Conservation (phyloP, 2,888 invertebrate species). For the Agonopterix subpropinquella region DNA sequence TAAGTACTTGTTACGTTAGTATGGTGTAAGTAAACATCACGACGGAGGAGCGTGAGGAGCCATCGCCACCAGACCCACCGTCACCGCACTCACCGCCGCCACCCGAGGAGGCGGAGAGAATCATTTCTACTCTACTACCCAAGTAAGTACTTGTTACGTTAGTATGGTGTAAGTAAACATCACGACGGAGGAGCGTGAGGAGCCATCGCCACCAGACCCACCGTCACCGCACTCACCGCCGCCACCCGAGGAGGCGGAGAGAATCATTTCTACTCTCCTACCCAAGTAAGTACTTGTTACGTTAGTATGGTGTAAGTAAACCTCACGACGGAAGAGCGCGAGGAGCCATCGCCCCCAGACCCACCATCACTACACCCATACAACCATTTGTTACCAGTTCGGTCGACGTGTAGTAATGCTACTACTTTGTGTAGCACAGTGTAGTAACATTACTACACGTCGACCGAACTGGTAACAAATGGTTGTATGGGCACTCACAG, state of each 20-base stretch:
- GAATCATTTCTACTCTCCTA: conserved; percentile 83
- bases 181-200: conserved; percentile 69
- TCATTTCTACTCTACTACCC: conserved; percentile 84
- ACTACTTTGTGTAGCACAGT: too few species aligned
- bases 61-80: conserved; percentile 69
- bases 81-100: conserved; percentile 81
- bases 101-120: conserved; percentile 84
- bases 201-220: conserved; percentile 77
- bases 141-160: conserved; percentile 69
- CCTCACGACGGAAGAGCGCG: conserved; percentile 55
- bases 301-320: too few species aligned
- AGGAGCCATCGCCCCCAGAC: conserved; percentile 77
- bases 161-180: too few species aligned
- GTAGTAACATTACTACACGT: too few species aligned
- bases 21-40: neutral
- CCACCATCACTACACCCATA: conserved; percentile 70
- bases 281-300: conserved; percentile 76
- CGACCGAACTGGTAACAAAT: too few species aligned
- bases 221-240: conserved; percentile 79
- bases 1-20: conserved; percentile 42
- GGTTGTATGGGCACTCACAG: conserved; percentile 78
- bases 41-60: neutral
- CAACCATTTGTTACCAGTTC: too few species aligned
- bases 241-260: conserved; percentile 85
- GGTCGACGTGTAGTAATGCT: too few species aligned